Base-by-base conservation (phyloP, 2,888 invertebrate genomes). In the Neoascia interrupta region DNA sequence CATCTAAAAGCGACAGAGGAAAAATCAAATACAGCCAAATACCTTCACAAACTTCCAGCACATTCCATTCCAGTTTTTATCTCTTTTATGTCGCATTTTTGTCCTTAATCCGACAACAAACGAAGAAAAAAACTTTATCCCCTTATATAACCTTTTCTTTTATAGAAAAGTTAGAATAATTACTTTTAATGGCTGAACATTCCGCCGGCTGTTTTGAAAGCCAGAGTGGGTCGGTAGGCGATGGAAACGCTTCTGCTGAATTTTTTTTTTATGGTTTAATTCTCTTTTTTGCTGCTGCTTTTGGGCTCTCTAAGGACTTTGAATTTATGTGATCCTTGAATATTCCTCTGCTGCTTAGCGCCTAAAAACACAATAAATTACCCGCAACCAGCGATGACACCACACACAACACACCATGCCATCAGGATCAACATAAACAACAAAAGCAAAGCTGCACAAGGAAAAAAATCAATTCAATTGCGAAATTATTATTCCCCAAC, bases 321-420 rank as follows among this genome's bases (percentile, higher is more conserved):
- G n/a, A n/a, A n/a, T 72, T 54, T 70, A 56, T 56, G 61, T 28
- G 49, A 49, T 31, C 36, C 54, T 54, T 45, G 31, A 28, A 39
- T 39, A 56, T 28, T 47, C 8, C 4, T 36, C 13, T 13, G 13
- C 13, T 21, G 21, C 19, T 34, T 34, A 34, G 31, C 15, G 61
- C 47, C 47, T 37, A 61, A n/a, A n/a, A n/a, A n/a, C n/a, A n/a
- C n/a, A n/a, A n/a, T 60, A 60, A 60, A 60, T 60, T 60, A 23
- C 36, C 11, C n/a, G 26, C 53, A 54, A 54, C 23, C 41, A 68
- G n/a, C n/a, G n/a, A n/a, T n/a, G n/a, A n/a, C n/a, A n/a, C n/a
- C 68, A 72, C 47, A 63, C n/a, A 45, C 61, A 54, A 39, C 8
- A 47, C 26, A 34, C 51, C 34, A 53, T 43, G 34, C 43, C 43